Evolutionary conservation across 2,113 vertebrate species (phyloP).

Genomic region (Amphilophus citrinellus): DNA sequence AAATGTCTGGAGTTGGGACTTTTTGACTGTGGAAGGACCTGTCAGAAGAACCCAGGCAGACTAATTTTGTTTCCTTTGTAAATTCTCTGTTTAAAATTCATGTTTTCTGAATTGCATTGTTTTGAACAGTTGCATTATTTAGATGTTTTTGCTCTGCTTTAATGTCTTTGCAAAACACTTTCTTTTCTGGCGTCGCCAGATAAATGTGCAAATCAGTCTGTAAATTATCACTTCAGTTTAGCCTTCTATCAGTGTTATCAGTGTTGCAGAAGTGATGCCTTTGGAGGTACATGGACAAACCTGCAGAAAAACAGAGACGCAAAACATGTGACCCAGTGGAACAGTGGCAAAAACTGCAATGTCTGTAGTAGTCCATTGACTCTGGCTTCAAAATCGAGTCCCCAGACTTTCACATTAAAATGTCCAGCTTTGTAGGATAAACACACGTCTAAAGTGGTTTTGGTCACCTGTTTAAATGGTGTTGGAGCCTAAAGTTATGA

Average conservation of each 20-base stretch:
- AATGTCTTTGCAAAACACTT: neutral
- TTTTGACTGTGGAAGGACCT: no score
- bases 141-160: neutral
- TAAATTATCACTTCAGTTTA: neutral
- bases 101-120: neutral
- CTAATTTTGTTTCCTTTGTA: neutral
- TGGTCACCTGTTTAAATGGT: neutral
- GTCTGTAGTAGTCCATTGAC: neutral
- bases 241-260: neutral
- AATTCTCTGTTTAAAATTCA: neutral
- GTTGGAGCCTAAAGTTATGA: neutral
- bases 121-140: neutral
- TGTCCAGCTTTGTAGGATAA: neutral
- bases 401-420: neutral
- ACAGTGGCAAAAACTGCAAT: no score
- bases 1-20: no score
- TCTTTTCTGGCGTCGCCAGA: neutral
- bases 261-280: neutral
- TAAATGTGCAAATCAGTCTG: neutral
- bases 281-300: neutral
- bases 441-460: neutral
- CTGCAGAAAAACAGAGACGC: no score
- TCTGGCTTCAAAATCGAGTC: neutral
- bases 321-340: neutral
- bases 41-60: neutral